Evolutionary conservation across 2,797 vertebrate species (phyloP).

Genomic region (Hydrophis major): DNA sequence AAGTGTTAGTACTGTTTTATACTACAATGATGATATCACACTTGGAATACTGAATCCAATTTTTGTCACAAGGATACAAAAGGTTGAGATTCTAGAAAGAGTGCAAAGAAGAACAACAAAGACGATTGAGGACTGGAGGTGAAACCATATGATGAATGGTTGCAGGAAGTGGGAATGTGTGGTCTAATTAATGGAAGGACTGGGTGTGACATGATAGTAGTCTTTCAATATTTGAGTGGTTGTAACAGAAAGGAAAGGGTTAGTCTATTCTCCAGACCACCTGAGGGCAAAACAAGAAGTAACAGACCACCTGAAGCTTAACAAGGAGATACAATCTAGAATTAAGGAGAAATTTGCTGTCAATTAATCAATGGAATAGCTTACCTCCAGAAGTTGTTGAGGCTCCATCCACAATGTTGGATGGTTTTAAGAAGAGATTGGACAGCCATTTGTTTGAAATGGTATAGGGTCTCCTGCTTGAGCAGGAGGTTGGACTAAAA

Average conservation of each 20-base stretch:
- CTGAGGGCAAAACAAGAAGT: too few relatives aligned
- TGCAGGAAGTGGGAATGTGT: not conserved
- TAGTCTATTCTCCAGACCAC: too few relatives aligned
- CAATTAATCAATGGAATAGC: not conserved
- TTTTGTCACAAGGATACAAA: not conserved
- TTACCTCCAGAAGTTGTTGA: not conserved
- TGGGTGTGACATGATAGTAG: not conserved
- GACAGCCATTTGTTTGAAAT: not conserved
- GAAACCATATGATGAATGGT: not conserved
- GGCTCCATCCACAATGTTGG: not conserved
- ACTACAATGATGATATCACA: not conserved
- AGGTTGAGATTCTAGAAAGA: not conserved
- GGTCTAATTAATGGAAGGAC: not conserved
- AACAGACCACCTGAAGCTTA: too few relatives aligned
- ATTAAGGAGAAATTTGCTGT: not conserved
- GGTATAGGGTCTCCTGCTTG: not conserved
- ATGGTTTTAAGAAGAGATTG: not conserved
- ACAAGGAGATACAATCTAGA: not conserved
- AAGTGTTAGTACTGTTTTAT: not conserved
- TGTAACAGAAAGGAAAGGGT: not conserved
- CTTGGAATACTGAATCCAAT: not conserved
- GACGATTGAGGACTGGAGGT: not conserved
- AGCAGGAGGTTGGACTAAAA: not conserved
- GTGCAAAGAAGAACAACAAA: not conserved
- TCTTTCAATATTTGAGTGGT: not conserved